Conservation (phyloP, 2,888 invertebrate species). For the Callyntrura sp. region DNA sequence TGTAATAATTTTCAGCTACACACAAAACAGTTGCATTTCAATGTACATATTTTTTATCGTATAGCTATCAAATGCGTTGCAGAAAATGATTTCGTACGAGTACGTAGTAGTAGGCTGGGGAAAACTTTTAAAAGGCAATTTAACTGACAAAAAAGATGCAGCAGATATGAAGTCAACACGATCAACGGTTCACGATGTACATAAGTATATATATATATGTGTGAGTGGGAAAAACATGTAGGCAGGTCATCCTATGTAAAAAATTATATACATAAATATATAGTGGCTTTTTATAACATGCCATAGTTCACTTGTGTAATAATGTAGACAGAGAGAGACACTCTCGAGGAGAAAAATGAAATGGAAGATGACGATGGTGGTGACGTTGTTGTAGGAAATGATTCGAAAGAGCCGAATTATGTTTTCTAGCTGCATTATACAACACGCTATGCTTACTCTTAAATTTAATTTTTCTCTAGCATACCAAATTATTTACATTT, state of each 20-base stretch:
- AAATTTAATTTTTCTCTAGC: constrained; percentile 18
- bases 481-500: constrained; percentile 43
- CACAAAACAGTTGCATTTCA: constrained; percentile 24
- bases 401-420: constrained; percentile 60
- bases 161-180: constrained; percentile 54
- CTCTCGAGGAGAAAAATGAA: not conserved
- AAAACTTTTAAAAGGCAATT: constrained; percentile 18
- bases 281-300: not conserved
- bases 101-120: constrained; percentile 50
- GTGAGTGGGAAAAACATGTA: too few species aligned
- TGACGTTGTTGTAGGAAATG: constrained; percentile 17
- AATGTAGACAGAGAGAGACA: not conserved
- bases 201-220: not conserved
- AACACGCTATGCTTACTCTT: not conserved
- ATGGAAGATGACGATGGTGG: not conserved
- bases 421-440: constrained; percentile 31
- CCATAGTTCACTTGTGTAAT: not conserved
- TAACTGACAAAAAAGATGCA: not conserved
- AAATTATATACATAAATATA: not conserved
- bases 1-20: not conserved
- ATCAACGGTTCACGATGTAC: not conserved
- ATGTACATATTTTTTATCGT: not conserved
- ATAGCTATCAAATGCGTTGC: not conserved
- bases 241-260: constrained; percentile 1
- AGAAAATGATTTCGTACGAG: not conserved